Conservation (phyloP, 1,140 invertebrate species). For the Polyergus mexicanus region DNA sequence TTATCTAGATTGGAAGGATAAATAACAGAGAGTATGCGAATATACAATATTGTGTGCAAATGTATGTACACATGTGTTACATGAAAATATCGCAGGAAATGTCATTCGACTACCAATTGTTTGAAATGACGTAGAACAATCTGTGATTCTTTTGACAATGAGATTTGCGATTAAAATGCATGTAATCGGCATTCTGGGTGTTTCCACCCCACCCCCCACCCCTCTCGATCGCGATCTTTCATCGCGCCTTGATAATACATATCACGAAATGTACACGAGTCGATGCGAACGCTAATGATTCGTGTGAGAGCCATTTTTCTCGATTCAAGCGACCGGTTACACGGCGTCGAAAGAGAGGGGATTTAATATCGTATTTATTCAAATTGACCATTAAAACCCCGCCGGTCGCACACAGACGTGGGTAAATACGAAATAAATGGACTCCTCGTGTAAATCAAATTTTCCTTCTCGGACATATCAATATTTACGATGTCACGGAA, state of each 20-base stretch:
- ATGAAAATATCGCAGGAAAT: conserved; percentile 17
- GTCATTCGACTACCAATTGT: background rate
- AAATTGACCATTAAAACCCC: conserved; percentile 68
- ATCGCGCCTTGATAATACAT: conserved; percentile 59
- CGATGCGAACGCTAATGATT: conserved; percentile 68
- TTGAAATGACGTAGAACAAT: conserved; percentile 16
- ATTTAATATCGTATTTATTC: conserved; percentile 75
- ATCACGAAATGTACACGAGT: conserved; percentile 53
- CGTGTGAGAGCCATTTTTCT: conserved; percentile 69
- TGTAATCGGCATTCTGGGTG: conserved; percentile 18
- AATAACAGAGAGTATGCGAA: background rate
- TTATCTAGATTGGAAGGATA: background rate
- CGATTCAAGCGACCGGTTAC: conserved; percentile 69
- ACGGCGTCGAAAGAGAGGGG: conserved; percentile 51
- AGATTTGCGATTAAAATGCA: conserved; percentile 47
- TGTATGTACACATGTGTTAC: background rate
- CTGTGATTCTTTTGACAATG: conserved; percentile 12
- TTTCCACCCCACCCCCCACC: too few species aligned
- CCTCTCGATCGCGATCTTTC: background rate
- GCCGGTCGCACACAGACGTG: background rate
- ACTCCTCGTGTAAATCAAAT: conserved; percentile 71
- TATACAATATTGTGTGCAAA: background rate
- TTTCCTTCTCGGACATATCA: conserved; percentile 41
- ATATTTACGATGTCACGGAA: conserved; percentile 66
- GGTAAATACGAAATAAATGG: conserved; percentile 64